Conservation (phyloP, 2,797 vertebrate genomes). For the Myripristis murdjan region DNA sequence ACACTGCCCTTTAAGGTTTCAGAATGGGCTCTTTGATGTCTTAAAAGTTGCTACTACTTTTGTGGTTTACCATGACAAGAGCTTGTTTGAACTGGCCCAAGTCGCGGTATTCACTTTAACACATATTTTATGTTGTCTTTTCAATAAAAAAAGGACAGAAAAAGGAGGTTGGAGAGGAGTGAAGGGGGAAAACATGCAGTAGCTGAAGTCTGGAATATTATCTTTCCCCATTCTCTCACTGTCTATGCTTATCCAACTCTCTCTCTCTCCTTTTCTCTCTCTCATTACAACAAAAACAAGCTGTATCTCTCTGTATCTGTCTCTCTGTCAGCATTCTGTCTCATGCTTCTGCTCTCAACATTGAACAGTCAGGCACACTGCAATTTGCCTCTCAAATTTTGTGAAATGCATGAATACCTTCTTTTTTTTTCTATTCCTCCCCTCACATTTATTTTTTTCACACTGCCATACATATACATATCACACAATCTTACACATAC, state of each 20-base stretch:
- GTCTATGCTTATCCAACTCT: not conserved
- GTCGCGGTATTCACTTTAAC: slow-evolving; percentile 20
- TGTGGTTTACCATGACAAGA: slow-evolving; percentile 56
- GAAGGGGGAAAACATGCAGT: not conserved
- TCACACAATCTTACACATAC: slow-evolving; percentile 2
- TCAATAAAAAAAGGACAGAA: slow-evolving; percentile 30
- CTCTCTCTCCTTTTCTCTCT: not conserved
- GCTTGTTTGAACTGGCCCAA: slow-evolving; percentile 60
- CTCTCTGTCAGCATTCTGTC: slow-evolving; percentile 34
- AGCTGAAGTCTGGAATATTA: not conserved
- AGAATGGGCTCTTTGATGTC: too few species aligned
- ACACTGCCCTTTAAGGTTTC: slow-evolving; percentile 67
- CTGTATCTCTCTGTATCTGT: slow-evolving; percentile 16
- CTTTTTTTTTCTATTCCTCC: slow-evolving; percentile 1
- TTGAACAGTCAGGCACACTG: not conserved
- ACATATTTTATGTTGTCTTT: slow-evolving; percentile 29
- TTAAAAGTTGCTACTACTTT: slow-evolving; percentile 25
- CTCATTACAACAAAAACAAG: slow-evolving; percentile 16
- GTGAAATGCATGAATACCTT: slow-evolving; percentile 23
- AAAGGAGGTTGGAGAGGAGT: not conserved
- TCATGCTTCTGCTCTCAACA: slow-evolving; percentile 16
- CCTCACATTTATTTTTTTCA: slow-evolving; percentile 21
- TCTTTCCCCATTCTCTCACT: slow-evolving; percentile 14
- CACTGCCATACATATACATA: slow-evolving; percentile 9
- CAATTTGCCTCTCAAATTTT: slow-evolving; percentile 23